Evolutionary conservation across 1,140 invertebrate genomes (phyloP).

Genomic region (Drosophila murphyi): DNA sequence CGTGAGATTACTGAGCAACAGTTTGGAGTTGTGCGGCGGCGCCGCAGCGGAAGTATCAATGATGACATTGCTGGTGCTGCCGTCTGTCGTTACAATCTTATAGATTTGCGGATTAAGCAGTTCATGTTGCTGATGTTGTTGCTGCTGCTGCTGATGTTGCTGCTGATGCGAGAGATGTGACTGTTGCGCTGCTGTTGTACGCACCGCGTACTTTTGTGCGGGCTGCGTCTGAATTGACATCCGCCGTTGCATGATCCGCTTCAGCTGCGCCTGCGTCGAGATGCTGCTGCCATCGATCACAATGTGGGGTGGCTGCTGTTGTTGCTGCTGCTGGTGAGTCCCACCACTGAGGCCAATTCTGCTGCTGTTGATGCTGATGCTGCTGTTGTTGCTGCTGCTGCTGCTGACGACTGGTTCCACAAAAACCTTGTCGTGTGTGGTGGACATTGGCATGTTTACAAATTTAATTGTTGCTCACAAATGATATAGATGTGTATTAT

Average conservation of each 20-base stretch:
- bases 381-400: conserved; percentile 35
- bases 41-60: conserved; percentile 68
- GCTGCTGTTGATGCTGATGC: conserved; percentile 29
- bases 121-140: conserved; percentile 55
- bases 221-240: conserved; percentile 65
- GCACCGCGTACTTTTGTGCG: conserved; percentile 70
- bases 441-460: conserved; percentile 67
- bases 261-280: conserved; percentile 70
- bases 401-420: conserved; percentile 64
- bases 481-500: conserved; percentile 27
- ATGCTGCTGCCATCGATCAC: conserved; percentile 70
- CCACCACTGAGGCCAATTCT: conserved; percentile 35
- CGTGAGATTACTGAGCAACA: conserved; percentile 80
- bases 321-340: conserved; percentile 33
- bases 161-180: conserved; percentile 22
- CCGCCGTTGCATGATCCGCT: conserved; percentile 71
- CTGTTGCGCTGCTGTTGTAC: conserved; percentile 47
- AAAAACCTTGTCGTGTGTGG: conserved; percentile 69
- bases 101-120: conserved; percentile 80
- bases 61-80: conserved; percentile 75
- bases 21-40: conserved; percentile 72
- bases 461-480: conserved; percentile 32
- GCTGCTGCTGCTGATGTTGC: conserved; percentile 36
- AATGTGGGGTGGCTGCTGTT: conserved; percentile 61
- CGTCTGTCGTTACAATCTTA: conserved; percentile 80